These are phyloP conservation scores for Clivina fossor DNA, from an alignment of 2,888 invertebrate species.

Conservation along the genomic window DNA sequence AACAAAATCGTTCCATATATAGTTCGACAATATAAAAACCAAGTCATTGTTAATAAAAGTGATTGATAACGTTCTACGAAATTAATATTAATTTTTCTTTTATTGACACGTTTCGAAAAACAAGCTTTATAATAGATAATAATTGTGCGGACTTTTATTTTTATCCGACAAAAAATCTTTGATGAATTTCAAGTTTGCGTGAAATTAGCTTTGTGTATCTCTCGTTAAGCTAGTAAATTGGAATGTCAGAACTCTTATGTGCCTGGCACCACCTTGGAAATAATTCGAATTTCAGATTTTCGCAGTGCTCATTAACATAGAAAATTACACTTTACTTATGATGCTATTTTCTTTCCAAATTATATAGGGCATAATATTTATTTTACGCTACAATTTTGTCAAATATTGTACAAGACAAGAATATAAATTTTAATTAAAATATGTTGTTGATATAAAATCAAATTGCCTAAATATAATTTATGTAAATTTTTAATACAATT, in stretches of 20 bases:
- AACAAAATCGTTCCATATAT: conserved; percentile 5
- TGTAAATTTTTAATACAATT: too few relatives aligned
- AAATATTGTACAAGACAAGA: too few relatives aligned
- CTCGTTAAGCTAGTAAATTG: conserved; percentile 20
- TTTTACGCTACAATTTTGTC: too few relatives aligned
- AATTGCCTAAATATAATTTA: too few relatives aligned
- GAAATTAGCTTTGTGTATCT: conserved; percentile 16
- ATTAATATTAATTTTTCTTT: not conserved
- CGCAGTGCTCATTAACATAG: conserved; percentile 14
- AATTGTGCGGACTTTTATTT: too few relatives aligned
- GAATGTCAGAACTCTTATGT: conserved; percentile 9
- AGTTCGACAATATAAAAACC: conserved; percentile 18
- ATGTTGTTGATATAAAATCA: too few relatives aligned
- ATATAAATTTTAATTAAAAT: too few relatives aligned
- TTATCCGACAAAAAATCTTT: conserved; percentile 12
- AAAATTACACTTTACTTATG: too few relatives aligned
- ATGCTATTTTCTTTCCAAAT: too few relatives aligned
- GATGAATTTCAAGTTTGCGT: conserved; percentile 15
- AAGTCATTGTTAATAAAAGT: conserved; percentile 3
- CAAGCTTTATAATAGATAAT: conserved; percentile 10
- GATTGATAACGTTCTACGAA: conserved; percentile 19
- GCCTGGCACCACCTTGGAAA: conserved; percentile 15
- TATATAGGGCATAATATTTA: too few relatives aligned
- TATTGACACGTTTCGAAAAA: conserved; percentile 1
- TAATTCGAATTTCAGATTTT: conserved; percentile 18